Evolutionary conservation across 2,888 invertebrate species (phyloP).

Genomic region (Apocheima hispidaria): DNA sequence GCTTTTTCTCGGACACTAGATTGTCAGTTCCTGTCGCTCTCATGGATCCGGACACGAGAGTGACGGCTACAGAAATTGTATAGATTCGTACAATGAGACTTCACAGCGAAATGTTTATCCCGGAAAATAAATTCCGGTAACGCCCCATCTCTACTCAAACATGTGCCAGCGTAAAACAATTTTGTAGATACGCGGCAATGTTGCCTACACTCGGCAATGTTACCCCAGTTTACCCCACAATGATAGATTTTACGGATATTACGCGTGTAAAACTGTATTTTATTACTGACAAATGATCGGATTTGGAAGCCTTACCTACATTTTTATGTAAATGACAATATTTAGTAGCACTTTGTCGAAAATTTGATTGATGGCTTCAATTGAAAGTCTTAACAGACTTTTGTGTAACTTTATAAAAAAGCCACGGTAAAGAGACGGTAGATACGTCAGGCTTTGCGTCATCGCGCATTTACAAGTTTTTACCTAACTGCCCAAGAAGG

Average conservation of each 20-base stretch:
- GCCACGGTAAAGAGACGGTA: too few relatives aligned
- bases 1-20: too few relatives aligned
- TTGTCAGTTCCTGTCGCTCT: too few relatives aligned
- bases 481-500: too few relatives aligned
- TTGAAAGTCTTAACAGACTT: too few relatives aligned
- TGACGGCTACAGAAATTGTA: too few relatives aligned
- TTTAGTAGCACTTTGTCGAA: constrained; percentile 10
- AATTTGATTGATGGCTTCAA: too few relatives aligned
- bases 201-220: constrained; percentile 9
- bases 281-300: constrained; percentile 21
- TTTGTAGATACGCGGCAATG: constrained; percentile 24
- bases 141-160: constrained; percentile 36
- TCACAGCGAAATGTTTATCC: background rate
- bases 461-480: too few relatives aligned
- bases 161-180: constrained; percentile 44
- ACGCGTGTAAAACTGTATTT: constrained; percentile 24
- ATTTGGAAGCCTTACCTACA: constrained; percentile 9
- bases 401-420: too few relatives aligned
- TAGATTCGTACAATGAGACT: too few relatives aligned
- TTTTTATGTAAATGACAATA: constrained; percentile 8
- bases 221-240: constrained; percentile 8
- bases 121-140: constrained; percentile 14
- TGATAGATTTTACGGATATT: constrained; percentile 30
- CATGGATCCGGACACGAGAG: too few relatives aligned
- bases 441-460: too few relatives aligned